Evolutionary conservation across 2,113 vertebrate genomes (phyloP), one percentile per base, ranked within the genome.

Genomic region (Phrynosoma platyrhinos): DNA sequence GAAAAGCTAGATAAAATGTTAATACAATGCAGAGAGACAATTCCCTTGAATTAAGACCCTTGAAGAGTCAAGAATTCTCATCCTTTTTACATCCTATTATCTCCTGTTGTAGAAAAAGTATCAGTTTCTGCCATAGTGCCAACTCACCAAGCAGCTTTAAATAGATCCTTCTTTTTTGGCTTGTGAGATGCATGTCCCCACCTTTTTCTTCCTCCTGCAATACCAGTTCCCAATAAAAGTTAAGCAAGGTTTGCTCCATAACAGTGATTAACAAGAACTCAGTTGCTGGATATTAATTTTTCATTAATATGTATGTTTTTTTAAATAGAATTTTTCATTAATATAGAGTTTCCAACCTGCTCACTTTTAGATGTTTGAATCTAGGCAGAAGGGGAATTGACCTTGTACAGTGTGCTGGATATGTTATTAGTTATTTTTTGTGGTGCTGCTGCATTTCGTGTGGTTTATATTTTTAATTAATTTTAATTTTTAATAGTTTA

Each of bases 1-100:
- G 47, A 85, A 86, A 82, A 40, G 55, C 14, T 85, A 86, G n/a
- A 82, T 89, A 86, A 86, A 86, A 86, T 85, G 83, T 86, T 76
- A 82, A 66, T 64, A 76, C 79, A 76, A 85, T 77, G 79, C 74
- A 53, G 74, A 74, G 69, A 47, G 40, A 88, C 72, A 78, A 83
- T 88, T 88, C 72, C 69, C 87, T 69, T 42, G 75, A 88, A 88
- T 89, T 71, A 88, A 78, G 64, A 66, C 55, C 64, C 75, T 55
- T 20, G 72, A 62, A 79, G 18, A 84, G 72, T 62, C 40, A 69
- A 82, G 79, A 16, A 82, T 30, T 82, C 55, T 71, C 79, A 66
- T 52, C 52, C 30, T 91, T 82, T 85, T 47, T 78, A 53, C 23
- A 20, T 66, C 53, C 79, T 69, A 77, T 86, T 78, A 72, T 68